A percentile compares a stretch with the other conserved stretches of the same genome.
phyloP scores from a whole-genome alignment of 2,888 invertebrate genomes.

The Theodoxus fluviatilis region DNA sequence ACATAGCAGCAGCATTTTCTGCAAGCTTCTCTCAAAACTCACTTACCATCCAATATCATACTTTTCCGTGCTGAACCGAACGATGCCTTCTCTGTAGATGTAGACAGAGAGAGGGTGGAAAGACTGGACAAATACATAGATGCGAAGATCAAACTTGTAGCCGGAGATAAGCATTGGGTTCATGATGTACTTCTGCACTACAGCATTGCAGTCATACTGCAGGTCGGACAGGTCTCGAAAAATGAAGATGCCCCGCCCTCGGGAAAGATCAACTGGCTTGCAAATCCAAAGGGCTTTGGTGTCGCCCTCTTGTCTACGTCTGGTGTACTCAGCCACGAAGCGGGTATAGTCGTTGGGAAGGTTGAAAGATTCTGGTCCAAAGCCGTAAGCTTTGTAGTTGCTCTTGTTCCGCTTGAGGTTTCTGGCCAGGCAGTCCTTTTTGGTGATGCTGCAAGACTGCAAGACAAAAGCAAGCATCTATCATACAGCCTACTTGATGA shows the following conservation, averaged over 20 bases:
- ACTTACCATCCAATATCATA: conserved; percentile 75
- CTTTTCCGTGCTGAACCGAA: conserved; percentile 80
- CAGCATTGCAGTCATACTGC: conserved; percentile 79
- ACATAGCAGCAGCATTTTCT: too few relatives aligned
- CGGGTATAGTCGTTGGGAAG: conserved; percentile 85
- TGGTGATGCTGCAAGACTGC: conserved; percentile 79
- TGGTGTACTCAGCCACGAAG: conserved; percentile 77
- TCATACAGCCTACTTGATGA: too few relatives aligned
- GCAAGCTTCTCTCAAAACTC: too few relatives aligned
- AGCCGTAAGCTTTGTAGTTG: too few relatives aligned
- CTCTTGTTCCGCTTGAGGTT: conserved; percentile 77
- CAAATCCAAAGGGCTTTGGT: conserved; percentile 76
- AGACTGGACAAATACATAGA: conserved; percentile 59
- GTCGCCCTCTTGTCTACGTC: conserved; percentile 40
- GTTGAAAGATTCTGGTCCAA: conserved; percentile 84
- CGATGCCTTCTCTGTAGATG: conserved; percentile 59
- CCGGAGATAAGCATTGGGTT: conserved; percentile 61
- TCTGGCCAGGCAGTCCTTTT: conserved; percentile 81
- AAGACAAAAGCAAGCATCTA: too few relatives aligned
- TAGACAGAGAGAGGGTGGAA: conserved; percentile 60
- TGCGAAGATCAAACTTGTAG: conserved; percentile 62
- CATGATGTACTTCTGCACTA: conserved; percentile 74
- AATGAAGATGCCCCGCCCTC: conserved; percentile 83
- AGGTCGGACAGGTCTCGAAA: conserved; percentile 71
- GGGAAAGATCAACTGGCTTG: conserved; percentile 85